Evolutionary conservation across 2,113 vertebrate species (phyloP).

Genomic region (Myiozetetes cayanensis): DNA sequence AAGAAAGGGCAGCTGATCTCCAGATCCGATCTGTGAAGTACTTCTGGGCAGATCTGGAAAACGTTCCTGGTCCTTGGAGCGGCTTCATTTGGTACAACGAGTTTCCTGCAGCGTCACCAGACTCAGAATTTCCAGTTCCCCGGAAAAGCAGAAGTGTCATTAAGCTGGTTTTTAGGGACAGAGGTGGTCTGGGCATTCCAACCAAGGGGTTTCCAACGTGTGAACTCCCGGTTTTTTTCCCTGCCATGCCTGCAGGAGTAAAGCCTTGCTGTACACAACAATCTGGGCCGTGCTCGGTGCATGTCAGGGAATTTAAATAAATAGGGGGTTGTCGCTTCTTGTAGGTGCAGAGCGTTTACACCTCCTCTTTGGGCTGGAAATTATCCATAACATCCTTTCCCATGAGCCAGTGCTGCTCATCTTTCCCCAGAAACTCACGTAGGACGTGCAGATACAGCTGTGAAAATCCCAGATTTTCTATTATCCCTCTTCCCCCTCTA

Average conservation of each 20-base stretch:
- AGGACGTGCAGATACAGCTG: neutral
- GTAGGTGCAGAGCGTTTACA: neutral
- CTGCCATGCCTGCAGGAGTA: neutral
- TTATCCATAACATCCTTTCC: neutral
- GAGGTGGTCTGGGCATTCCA: neutral
- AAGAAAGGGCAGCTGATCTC: neutral
- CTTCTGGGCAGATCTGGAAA: neutral
- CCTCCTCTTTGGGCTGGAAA: neutral
- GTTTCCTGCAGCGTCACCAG: neutral
- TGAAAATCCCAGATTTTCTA: neutral
- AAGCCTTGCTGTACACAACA: too few relatives aligned
- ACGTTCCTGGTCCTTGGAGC: neutral
- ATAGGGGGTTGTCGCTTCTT: accelerated
- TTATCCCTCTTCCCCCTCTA: neutral
- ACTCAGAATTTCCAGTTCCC: neutral
- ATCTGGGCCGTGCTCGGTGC: accelerated
- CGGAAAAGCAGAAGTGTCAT: neutral
- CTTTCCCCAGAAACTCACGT: neutral
- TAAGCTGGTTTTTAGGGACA: neutral
- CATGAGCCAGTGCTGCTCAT: neutral
- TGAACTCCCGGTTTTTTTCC: neutral
- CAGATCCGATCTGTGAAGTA: neutral
- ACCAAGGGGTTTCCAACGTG: neutral
- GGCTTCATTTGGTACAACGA: neutral
- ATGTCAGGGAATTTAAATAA: neutral